These are phyloP conservation scores for Notodonta dromedarius DNA, from an alignment of 2,888 invertebrate species.

Conservation along the genomic window DNA sequence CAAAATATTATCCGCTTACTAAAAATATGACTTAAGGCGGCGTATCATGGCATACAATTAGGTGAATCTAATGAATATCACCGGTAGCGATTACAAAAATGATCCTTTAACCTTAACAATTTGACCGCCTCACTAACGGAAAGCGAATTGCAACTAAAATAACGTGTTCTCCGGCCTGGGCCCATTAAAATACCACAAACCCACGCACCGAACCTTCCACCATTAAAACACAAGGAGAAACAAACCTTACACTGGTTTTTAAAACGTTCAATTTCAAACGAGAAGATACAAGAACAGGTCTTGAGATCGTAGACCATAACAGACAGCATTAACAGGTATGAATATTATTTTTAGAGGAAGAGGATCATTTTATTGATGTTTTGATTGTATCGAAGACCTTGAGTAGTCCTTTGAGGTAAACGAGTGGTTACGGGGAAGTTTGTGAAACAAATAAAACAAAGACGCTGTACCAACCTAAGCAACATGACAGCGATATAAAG, in stretches of 20 bases:
- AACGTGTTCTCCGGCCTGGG: conserved; percentile 45
- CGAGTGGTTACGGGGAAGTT: neutral
- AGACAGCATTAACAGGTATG: conserved; percentile 38
- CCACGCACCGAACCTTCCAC: conserved; percentile 46
- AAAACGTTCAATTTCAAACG: conserved; percentile 32
- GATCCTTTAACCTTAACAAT: neutral
- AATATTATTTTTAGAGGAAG: conserved; percentile 46
- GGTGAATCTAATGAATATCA: neutral
- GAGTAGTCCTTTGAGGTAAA: conserved; percentile 20
- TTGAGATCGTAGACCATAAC: conserved; percentile 43
- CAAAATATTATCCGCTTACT: too few relatives aligned
- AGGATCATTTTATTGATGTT: conserved; percentile 34
- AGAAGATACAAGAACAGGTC: conserved; percentile 30
- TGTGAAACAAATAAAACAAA: neutral
- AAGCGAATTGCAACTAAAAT: conserved; percentile 43
- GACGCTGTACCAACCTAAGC: too few relatives aligned
- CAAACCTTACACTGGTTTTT: conserved; percentile 38
- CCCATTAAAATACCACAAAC: conserved; percentile 66
- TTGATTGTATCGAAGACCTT: conserved; percentile 29
- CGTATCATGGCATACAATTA: neutral
- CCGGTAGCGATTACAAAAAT: neutral
- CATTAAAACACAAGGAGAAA: conserved; percentile 34
- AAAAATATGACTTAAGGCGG: neutral
- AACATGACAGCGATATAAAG: too few relatives aligned
- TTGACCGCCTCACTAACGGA: conserved; percentile 31